A percentile compares a stretch with the other conserved stretches of the same genome.
These are phyloP conservation scores for Lycorma delicatula DNA, from an alignment of 1,140 invertebrate genomes.

Conservation along the genomic window DNA sequence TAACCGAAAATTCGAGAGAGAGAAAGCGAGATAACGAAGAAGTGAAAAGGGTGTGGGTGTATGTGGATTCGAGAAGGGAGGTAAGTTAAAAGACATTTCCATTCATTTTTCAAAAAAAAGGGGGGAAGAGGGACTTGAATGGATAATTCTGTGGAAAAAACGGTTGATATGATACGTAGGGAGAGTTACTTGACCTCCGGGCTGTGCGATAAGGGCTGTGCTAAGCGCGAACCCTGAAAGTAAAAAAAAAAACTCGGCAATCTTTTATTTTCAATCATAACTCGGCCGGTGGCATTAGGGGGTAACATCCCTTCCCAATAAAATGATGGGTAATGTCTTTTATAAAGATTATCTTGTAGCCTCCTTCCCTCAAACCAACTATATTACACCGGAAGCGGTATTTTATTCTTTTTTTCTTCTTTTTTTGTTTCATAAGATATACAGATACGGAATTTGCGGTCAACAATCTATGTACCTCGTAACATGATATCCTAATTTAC, in stretches of 20 bases:
- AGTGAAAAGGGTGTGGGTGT: no score
- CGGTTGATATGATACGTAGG: no score
- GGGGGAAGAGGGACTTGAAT: slow-evolving; percentile 2
- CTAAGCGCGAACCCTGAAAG: background rate
- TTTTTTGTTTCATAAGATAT: no score
- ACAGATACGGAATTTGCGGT: no score
- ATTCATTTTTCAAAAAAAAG: slow-evolving; percentile 2
- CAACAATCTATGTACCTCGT: no score
- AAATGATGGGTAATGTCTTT: slow-evolving; percentile 7
- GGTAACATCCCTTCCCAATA: background rate
- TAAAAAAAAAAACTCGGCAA: background rate
- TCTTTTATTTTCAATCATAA: slow-evolving; percentile 7
- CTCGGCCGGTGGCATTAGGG: background rate
- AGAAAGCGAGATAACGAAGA: no score
- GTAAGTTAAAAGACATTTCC: background rate
- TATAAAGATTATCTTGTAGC: slow-evolving; percentile 7
- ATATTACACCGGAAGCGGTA: no score
- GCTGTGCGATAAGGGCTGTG: no score
- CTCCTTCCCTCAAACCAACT: no score
- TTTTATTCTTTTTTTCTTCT: no score
- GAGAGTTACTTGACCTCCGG: background rate
- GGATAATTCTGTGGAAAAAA: slow-evolving; percentile 6
- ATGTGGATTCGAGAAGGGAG: background rate
- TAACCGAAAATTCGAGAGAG: no score
- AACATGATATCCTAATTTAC: no score